Percentiles rank a stretch among this genome's conserved stretches.
phyloP scores from a whole-genome alignment of 2,888 invertebrate genomes.

The Elmis aenea region DNA sequence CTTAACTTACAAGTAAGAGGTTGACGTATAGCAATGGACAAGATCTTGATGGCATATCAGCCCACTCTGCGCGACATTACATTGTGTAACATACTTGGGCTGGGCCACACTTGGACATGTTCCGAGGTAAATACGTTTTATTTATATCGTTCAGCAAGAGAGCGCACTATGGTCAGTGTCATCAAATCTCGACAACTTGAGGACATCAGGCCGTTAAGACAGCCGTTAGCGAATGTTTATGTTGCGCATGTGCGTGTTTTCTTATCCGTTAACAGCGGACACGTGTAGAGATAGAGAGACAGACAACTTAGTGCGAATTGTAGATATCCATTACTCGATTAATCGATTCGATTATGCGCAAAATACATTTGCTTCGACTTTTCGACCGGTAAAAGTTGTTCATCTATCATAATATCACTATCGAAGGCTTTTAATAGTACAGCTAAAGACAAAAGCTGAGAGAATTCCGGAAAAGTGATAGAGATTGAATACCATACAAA shows the following conservation, averaged over 20 bases:
- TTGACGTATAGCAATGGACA: no score
- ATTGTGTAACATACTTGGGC: constrained; percentile 25
- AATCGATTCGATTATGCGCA: constrained; percentile 23
- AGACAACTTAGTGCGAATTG: constrained; percentile 23
- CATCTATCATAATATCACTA: background rate
- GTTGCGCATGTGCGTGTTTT: constrained; percentile 26
- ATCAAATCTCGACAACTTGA: constrained; percentile 25
- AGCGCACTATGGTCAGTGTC: constrained; percentile 19
- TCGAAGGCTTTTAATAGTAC: background rate
- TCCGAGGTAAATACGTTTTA: constrained; percentile 18
- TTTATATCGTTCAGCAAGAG: constrained; percentile 15
- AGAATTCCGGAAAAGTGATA: background rate
- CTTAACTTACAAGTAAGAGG: no score
- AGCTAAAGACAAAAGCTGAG: background rate
- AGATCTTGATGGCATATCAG: no score
- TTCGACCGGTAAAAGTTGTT: constrained; percentile 4
- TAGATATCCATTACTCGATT: constrained; percentile 26
- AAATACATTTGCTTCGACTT: constrained; percentile 8
- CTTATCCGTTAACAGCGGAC: constrained; percentile 28
- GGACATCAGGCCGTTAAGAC: constrained; percentile 22
- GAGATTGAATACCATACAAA: no score
- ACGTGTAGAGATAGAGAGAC: constrained; percentile 24
- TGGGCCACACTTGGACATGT: constrained; percentile 18
- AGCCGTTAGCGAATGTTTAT: constrained; percentile 27
- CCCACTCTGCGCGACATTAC: constrained; percentile 20